Percentiles rank a stretch among this genome's conserved stretches.
phyloP scores from a whole-genome alignment of 2,888 invertebrate species.

The Rhorus exstirpatorius region DNA sequence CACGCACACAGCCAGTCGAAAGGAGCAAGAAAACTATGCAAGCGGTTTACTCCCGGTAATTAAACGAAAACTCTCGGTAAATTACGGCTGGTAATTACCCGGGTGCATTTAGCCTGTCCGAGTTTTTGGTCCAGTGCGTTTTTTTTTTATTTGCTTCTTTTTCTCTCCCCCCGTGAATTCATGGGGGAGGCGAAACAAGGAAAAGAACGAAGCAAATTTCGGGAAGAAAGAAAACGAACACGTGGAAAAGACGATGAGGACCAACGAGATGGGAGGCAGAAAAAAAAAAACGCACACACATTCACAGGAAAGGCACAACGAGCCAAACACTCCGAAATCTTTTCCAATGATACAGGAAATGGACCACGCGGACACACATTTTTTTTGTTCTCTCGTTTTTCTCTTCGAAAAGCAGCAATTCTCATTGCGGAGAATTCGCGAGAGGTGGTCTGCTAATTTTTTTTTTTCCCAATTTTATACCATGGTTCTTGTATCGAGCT shows the following conservation, averaged over 20 bases:
- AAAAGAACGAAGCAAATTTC: neutral
- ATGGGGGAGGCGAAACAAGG: conserved; percentile 24
- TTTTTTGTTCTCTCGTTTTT: too few relatives aligned
- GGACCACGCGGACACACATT: too few relatives aligned
- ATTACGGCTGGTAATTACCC: conserved; percentile 75
- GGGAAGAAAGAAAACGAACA: neutral
- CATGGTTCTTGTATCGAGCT: neutral
- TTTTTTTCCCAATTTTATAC: neutral
- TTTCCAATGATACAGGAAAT: too few relatives aligned
- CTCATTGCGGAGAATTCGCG: too few relatives aligned
- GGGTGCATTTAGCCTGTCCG: conserved; percentile 67
- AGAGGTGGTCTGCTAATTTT: too few relatives aligned
- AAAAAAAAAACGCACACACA: too few relatives aligned
- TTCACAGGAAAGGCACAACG: neutral
- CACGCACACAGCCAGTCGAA: neutral
- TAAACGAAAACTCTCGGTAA: conserved; percentile 75
- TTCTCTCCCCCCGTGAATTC: conserved; percentile 47
- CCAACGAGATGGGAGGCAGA: too few relatives aligned
- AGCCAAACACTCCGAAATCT: too few relatives aligned
- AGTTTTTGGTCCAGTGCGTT: conserved; percentile 51
- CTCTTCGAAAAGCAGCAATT: too few relatives aligned
- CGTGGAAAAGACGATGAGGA: neutral
- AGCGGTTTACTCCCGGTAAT: conserved; percentile 75
- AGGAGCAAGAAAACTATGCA: conserved; percentile 44
- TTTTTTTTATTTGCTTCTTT: conserved; percentile 40